Base-by-base conservation (phyloP, 1,140 invertebrate species). In the Anagrus nilaparvatae region DNA sequence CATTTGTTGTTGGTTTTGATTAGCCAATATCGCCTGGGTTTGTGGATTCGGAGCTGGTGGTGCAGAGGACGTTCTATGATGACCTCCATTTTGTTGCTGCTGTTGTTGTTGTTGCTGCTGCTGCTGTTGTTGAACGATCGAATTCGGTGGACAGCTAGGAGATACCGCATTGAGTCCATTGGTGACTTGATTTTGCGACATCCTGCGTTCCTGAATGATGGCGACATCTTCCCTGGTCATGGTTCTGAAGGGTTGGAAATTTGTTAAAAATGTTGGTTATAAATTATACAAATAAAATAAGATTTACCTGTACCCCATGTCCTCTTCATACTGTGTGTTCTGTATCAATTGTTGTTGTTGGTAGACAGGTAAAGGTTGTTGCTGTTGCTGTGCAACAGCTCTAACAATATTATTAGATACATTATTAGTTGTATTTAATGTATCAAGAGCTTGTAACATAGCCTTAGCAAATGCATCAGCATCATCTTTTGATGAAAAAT, bases 401-500 rank as follows among this genome's bases (percentile, higher is more conserved):
- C n/a, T n/a, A n/a, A n/a, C n/a, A n/a, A n/a, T n/a, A n/a, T n/a
- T n/a, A n/a, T n/a, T n/a, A n/a, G n/a, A n/a, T n/a, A n/a, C n/a
- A n/a, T n/a, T n/a, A n/a, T n/a, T n/a, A n/a, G n/a, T n/a, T n/a
- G n/a, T n/a, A n/a, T n/a, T n/a, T n/a, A n/a, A 30, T 40, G 38
- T n/a, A 65, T 90, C 86, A 29, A 90, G 72, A 10, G 85, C 84
- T 59, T 87, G 84, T 59, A 84, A 79, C 85, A 90, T 90, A 29
- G 85, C 84, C 43, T 81, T 74, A 17, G 94, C 91, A 71, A 98
- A 98, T 47, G 79, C 77, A 61, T 96, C 91, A 5, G 94, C 92
- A 67, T 98, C 95, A 60, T 97, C 93, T 63, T 91, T 88, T 59
- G 84, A 93, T 38, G 90, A 93, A 71, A 97, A 98, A 71, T 97